These are phyloP conservation scores for Toxotes jaculatrix DNA, from an alignment of 2,113 vertebrate species.

Conservation along the genomic window DNA sequence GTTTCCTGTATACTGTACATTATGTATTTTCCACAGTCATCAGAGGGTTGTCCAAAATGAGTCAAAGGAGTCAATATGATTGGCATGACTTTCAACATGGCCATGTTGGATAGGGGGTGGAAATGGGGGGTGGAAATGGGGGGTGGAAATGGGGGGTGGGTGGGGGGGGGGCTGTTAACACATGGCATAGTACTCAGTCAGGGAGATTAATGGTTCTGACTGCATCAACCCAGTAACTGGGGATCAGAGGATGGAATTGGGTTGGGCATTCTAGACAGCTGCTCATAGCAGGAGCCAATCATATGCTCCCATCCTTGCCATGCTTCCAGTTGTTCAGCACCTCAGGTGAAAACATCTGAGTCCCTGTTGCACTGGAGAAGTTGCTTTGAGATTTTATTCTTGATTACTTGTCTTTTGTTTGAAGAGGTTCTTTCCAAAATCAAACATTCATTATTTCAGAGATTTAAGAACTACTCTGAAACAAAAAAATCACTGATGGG, in stretches of 20 bases:
- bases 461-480: neutral
- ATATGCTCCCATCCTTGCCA: slow-evolving; percentile 75
- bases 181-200: slow-evolving; percentile 80
- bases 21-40: slow-evolving; percentile 46
- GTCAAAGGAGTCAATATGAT: slow-evolving; percentile 79
- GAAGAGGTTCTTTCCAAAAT: slow-evolving; percentile 35
- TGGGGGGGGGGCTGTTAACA: slow-evolving; percentile 75
- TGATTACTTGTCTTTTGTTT: slow-evolving; percentile 45
- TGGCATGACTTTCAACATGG: slow-evolving; percentile 80
- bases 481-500: neutral
- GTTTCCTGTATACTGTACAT: slow-evolving; percentile 36
- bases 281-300: slow-evolving; percentile 87
- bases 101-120: slow-evolving; percentile 12
- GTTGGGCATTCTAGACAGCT: slow-evolving; percentile 83
- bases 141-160: slow-evolving; percentile 42
- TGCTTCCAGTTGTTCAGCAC: slow-evolving; percentile 79
- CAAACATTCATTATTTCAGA: slow-evolving; percentile 35
- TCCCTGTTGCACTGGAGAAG: slow-evolving; percentile 42
- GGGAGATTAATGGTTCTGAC: slow-evolving; percentile 87
- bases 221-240: slow-evolving; percentile 81
- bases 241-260: slow-evolving; percentile 86
- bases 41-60: slow-evolving; percentile 56
- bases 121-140: slow-evolving; percentile 55
- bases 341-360: slow-evolving; percentile 67
- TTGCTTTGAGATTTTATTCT: slow-evolving; percentile 37